Evolutionary conservation across 23 tunicate genomes (phyloP).

Genomic region (Aplidium turbinatum): DNA sequence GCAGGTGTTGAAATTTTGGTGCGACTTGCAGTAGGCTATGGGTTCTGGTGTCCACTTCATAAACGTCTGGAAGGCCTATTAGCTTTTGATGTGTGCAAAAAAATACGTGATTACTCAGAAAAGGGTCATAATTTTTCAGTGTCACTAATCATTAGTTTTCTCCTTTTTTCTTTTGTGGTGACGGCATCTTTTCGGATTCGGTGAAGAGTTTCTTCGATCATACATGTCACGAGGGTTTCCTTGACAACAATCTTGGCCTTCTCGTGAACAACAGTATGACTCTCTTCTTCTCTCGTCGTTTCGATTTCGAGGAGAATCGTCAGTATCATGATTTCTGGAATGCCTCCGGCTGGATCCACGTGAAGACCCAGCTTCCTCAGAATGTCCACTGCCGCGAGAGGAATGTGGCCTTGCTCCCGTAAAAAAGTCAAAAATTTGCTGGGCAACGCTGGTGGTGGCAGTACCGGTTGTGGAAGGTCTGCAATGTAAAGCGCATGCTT

Average conservation of each 20-base stretch:
- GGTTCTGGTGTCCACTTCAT: too few species aligned
- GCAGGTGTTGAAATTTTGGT: too few species aligned
- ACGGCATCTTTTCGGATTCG: conserved; percentile 23
- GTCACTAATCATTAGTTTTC: neutral
- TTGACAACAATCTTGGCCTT: neutral
- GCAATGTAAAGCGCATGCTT: too few species aligned
- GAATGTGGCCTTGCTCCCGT: conserved; percentile 49
- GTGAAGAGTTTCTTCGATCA: neutral
- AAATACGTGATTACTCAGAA: too few species aligned
- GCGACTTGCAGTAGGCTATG: too few species aligned
- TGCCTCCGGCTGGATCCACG: conserved; percentile 9
- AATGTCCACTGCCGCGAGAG: neutral
- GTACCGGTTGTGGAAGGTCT: too few species aligned
- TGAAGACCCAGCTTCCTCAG: conserved; percentile 20
- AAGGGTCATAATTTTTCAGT: too few species aligned
- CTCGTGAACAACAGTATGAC: neutral
- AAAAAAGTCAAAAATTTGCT: conserved; percentile 75
- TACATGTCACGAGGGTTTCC: conserved; percentile 10
- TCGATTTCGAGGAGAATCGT: neutral
- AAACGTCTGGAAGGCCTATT: too few species aligned
- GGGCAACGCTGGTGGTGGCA: conserved; percentile 63
- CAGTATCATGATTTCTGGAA: neutral
- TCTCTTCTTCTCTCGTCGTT: neutral
- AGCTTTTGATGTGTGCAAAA: too few species aligned
- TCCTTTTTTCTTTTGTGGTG: neutral